These are phyloP conservation scores for Sander vitreus DNA, from an alignment of 2,113 vertebrate species.

Conservation along the genomic window DNA sequence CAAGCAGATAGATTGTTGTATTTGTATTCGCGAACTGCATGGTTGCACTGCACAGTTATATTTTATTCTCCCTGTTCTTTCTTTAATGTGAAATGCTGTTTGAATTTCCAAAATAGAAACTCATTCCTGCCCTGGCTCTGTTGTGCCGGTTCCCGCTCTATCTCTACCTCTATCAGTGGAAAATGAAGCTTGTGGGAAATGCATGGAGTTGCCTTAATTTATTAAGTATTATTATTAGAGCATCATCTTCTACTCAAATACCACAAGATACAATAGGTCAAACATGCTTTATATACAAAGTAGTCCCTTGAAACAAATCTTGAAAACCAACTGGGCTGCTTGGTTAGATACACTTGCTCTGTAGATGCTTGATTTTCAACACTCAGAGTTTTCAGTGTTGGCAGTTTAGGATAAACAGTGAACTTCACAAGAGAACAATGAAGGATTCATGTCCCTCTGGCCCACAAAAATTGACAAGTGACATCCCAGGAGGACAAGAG, in stretches of 20 bases:
- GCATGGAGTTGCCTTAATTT: no score
- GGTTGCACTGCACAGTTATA: no score
- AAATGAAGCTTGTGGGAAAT: no score
- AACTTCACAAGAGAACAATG: conserved; percentile 53
- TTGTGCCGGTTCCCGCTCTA: no score
- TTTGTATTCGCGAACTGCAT: no score
- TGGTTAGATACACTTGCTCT: not conserved
- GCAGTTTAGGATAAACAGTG: conserved; percentile 8
- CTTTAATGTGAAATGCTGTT: no score
- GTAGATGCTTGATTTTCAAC: not conserved
- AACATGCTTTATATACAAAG: not conserved
- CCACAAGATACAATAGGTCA: not conserved
- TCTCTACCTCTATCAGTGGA: no score
- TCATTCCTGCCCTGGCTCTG: no score
- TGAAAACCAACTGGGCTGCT: not conserved
- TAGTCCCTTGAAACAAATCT: not conserved
- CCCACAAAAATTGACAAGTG: conserved; percentile 56
- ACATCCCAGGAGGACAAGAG: conserved; percentile 52
- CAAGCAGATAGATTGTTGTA: no score
- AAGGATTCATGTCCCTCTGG: conserved; percentile 34
- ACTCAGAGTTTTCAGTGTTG: not conserved
- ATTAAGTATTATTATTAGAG: no score
- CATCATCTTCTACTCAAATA: not conserved
- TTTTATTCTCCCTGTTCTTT: no score
- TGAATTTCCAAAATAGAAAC: no score